Evolutionary conservation across 1,140 invertebrate species (phyloP).

Genomic region (Lutraria rhynchaena): DNA sequence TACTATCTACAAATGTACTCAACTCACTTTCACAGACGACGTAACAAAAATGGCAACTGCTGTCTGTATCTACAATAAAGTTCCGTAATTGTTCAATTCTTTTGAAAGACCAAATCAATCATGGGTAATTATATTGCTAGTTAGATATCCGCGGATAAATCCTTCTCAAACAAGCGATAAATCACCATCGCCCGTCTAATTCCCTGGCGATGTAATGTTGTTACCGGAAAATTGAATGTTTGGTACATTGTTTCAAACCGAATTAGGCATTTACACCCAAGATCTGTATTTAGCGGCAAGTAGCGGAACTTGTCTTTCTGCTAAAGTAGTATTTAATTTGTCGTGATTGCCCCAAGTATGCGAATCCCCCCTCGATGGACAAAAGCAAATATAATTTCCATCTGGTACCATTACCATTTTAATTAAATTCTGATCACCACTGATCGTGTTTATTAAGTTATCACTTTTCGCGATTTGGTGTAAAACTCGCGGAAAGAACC

Average conservation of each 20-base stretch:
- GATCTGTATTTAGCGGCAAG: constrained; percentile 45
- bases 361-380: constrained; percentile 22
- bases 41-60: too few species aligned
- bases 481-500: constrained; percentile 22
- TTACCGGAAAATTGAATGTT: constrained; percentile 60
- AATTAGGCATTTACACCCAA: constrained; percentile 47
- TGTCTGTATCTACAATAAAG: too few species aligned
- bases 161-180: not conserved
- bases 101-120: too few species aligned
- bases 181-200: constrained; percentile 26
- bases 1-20: too few species aligned
- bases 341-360: constrained; percentile 23
- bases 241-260: constrained; percentile 42
- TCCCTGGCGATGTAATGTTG: constrained; percentile 38
- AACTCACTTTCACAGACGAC: too few species aligned
- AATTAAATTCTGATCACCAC: constrained; percentile 58
- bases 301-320: constrained; percentile 8
- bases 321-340: constrained; percentile 56
- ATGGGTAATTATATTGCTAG: too few species aligned
- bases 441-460: constrained; percentile 57
- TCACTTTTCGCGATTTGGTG: constrained; percentile 37
- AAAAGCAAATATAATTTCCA: constrained; percentile 51
- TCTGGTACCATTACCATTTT: constrained; percentile 61
- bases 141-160: too few species aligned
- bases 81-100: too few species aligned